Percentiles rank a stretch among this genome's conserved stretches.
phyloP scores from a whole-genome alignment of 2,888 invertebrate species.

The Julus scandinavius region DNA sequence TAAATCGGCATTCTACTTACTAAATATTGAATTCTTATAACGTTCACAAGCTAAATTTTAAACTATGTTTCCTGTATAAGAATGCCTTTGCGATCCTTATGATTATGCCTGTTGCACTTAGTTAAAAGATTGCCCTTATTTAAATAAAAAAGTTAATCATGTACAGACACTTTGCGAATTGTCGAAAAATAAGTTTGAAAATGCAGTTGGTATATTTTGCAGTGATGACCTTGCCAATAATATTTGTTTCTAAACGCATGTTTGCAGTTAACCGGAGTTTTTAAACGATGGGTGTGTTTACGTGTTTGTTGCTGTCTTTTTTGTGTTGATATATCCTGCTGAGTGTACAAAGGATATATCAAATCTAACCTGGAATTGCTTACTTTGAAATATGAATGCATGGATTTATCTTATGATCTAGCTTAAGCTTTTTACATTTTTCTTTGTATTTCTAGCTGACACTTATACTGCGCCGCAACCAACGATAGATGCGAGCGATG shows the following conservation, averaged over 20 bases:
- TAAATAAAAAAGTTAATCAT: too few relatives aligned
- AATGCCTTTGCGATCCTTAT: too few relatives aligned
- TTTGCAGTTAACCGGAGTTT: neutral
- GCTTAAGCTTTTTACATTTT: neutral
- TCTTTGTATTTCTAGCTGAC: constrained; percentile 58
- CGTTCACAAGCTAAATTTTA: too few relatives aligned
- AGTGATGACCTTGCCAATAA: neutral
- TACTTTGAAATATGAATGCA: neutral
- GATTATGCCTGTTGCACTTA: too few relatives aligned
- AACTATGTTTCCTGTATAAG: too few relatives aligned
- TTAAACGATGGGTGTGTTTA: neutral
- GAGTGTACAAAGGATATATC: neutral
- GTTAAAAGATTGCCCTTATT: too few relatives aligned
- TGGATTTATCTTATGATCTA: neutral
- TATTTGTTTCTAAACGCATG: constrained; percentile 29
- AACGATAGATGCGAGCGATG: constrained; percentile 59
- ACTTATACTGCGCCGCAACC: constrained; percentile 59
- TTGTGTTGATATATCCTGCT: neutral
- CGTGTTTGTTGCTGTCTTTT: neutral
- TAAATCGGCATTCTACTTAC: too few relatives aligned
- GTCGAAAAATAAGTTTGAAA: neutral
- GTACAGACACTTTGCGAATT: too few relatives aligned
- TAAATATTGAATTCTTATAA: too few relatives aligned
- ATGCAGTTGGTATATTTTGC: too few relatives aligned
- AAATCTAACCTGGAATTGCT: neutral